These are phyloP conservation scores for Prosapia bicincta DNA, from an alignment of 2,888 invertebrate genomes.

Conservation along the genomic window DNA sequence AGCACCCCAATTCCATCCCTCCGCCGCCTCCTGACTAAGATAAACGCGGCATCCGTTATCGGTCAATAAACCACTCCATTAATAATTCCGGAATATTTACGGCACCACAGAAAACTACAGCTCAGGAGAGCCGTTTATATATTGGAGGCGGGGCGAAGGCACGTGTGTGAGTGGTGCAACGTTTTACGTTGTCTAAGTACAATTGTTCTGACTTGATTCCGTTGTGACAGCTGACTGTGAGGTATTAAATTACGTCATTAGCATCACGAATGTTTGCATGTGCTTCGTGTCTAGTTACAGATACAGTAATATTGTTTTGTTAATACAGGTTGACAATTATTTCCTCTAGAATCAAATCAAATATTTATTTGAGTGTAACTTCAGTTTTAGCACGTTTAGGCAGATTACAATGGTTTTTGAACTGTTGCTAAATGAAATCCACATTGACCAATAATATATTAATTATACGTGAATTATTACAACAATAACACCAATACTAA, in stretches of 20 bases:
- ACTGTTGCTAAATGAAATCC: no score
- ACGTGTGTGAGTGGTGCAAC: neutral
- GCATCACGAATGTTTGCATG: neutral
- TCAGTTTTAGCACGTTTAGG: no score
- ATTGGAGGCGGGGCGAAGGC: neutral
- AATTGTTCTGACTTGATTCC: neutral
- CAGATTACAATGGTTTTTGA: no score
- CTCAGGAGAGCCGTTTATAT: neutral
- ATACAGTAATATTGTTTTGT: neutral
- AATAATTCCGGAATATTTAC: neutral
- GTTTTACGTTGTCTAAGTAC: neutral
- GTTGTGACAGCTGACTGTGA: neutral
- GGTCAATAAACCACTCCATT: neutral
- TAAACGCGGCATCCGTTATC: neutral
- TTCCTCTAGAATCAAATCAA: neutral
- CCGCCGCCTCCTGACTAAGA: neutral
- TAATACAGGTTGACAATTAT: neutral
- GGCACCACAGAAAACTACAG: neutral
- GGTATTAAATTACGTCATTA: neutral
- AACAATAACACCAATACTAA: no score
- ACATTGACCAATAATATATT: no score
- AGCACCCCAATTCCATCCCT: neutral
- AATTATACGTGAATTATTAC: no score
- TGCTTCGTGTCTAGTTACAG: neutral
- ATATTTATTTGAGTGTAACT: no score